phyloP scores from a whole-genome alignment of 2,797 vertebrate genomes.

The Alouatta caraya region DNA sequence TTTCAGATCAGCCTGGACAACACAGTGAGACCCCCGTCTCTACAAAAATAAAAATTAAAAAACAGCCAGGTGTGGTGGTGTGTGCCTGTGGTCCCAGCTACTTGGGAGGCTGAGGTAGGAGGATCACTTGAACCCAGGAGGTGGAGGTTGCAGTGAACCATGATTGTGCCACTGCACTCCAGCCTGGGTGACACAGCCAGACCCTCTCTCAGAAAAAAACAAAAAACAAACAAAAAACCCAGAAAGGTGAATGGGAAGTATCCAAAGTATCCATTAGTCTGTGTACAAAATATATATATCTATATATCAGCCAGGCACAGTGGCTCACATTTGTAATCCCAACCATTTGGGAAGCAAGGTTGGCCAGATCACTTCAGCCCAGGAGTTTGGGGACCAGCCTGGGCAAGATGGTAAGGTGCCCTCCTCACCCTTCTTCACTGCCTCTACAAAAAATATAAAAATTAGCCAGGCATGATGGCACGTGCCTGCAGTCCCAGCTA shows the following conservation, averaged over 20 bases:
- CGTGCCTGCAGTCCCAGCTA: not conserved
- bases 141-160: not conserved
- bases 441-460: too few relatives aligned
- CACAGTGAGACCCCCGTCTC: not conserved
- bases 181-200: not conserved
- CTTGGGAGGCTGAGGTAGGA: not conserved
- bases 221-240: not conserved
- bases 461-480: too few relatives aligned
- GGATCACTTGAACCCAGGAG: not conserved
- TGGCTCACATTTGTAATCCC: too few relatives aligned
- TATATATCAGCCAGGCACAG: too few relatives aligned
- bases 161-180: not conserved
- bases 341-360: too few relatives aligned
- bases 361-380: too few relatives aligned
- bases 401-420: too few relatives aligned
- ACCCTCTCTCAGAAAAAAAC: not conserved
- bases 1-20: not conserved
- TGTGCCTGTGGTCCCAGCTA: not conserved
- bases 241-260: not conserved
- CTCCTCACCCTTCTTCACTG: too few relatives aligned
- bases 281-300: not conserved
- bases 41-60: not conserved
- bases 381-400: too few relatives aligned
- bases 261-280: not conserved
- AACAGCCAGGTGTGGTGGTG: not conserved